Evolutionary conservation across 2,113 vertebrate species (phyloP), one percentile per base, ranked within the genome.

Genomic region (Nematolebias whitei): DNA sequence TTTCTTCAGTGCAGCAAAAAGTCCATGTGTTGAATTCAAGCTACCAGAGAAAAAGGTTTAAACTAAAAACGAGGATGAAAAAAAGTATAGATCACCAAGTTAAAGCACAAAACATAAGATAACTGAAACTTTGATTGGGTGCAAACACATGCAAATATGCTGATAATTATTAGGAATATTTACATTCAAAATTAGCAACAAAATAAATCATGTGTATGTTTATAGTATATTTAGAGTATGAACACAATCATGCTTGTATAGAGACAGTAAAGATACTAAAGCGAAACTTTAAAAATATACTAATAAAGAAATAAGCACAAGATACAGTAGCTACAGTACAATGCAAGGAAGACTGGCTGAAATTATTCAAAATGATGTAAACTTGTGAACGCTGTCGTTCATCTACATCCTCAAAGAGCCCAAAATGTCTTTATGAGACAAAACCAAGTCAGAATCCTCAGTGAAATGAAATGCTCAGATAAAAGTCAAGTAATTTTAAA

Each of bases 111-210:
- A 74, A 54, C 7, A 8, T 38, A 43, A 20, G 26, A 69, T 71
- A 64, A 59, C 81, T 62, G 82, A 68, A 57, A 67, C 77, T 38
- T 51, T 39, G 62, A 71, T 55, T 57, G 71, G 68, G 74, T 66
- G 89, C 78, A 80, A 77, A 75, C 69, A 40, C 87, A 91, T 90
- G 90, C 90, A 90, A 77, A 82, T 74, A 71, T 79, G 51, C 38
- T 39, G 54, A 75, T 38, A 49, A 51, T 63, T 53, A 63, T 74
- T 41, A 35, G 65, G 32, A 11, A 15, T 61, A 52, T 84, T 81
- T 62, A 81, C 53, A 78, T 14, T 50, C 5, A 68, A 61, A 81
- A 47, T 51, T 11, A 40, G 5, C 39, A 45, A 40, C 56, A 35
- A 58, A 70, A 58, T 80, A 49, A 41, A 39, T 29, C 26, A 4